A percentile compares a stretch with the other conserved stretches of the same genome.
phyloP scores from a whole-genome alignment of 2,113 vertebrate genomes.

The Labrus mixtus region DNA sequence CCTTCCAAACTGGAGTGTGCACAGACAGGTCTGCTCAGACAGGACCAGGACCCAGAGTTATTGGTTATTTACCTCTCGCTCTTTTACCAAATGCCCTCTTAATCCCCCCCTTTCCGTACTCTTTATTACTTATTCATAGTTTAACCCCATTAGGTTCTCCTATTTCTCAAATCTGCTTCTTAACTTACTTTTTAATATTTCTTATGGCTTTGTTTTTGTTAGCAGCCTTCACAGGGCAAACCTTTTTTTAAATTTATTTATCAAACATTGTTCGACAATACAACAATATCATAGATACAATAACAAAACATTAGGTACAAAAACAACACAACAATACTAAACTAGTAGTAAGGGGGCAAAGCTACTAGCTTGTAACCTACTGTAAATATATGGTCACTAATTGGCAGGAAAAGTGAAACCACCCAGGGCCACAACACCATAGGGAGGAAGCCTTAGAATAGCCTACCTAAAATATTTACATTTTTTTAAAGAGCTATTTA shows the following conservation, averaged over 20 bases:
- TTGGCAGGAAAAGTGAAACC: background rate
- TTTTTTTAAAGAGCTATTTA: too few species aligned
- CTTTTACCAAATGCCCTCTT: constrained; percentile 58
- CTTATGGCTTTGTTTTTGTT: background rate
- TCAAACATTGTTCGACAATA: too few species aligned
- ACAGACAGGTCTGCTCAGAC: constrained; percentile 61
- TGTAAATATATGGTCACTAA: too few species aligned
- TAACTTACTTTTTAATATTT: background rate
- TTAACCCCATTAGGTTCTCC: constrained; percentile 23
- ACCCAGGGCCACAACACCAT: background rate
- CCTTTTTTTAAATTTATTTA: too few species aligned
- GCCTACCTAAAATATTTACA: too few species aligned
- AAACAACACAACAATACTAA: too few species aligned
- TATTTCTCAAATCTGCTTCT: constrained; percentile 34
- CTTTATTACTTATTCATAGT: constrained; percentile 35
- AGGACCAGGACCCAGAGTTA: constrained; percentile 43
- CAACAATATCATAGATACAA: too few species aligned
- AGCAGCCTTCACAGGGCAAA: too few species aligned
- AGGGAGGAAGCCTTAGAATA: too few species aligned
- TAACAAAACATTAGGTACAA: too few species aligned
- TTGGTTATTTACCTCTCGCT: constrained; percentile 60
- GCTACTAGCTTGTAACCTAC: too few species aligned
- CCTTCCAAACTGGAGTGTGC: constrained; percentile 53
- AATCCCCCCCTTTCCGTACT: constrained; percentile 42
- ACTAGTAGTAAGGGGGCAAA: too few species aligned